Evolutionary conservation across 1,140 invertebrate species (phyloP).

Genomic region (Brachionus asplanchnoidis): DNA sequence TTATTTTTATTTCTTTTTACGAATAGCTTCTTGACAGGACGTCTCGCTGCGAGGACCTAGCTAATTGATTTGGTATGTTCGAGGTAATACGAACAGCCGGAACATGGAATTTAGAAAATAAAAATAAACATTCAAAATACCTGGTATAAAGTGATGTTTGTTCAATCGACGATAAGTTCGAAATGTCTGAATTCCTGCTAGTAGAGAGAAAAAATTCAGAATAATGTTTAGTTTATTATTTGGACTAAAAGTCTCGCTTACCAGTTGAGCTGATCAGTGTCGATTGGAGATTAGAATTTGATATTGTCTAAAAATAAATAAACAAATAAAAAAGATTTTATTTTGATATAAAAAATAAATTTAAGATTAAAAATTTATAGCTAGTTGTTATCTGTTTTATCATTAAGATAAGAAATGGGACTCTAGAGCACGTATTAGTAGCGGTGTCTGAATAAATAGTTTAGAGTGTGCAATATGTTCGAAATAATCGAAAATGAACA

Average conservation of each 20-base stretch:
- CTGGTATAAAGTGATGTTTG: conserved; percentile 8
- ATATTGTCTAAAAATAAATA: neutral
- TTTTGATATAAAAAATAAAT: neutral
- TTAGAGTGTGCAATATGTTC: neutral
- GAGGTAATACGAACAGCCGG: neutral
- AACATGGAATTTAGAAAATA: neutral
- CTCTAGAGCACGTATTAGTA: neutral
- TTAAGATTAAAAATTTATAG: neutral
- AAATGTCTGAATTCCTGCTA: conserved; percentile 23
- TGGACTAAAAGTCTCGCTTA: neutral
- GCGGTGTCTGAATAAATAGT: neutral
- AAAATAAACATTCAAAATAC: conserved; percentile 5
- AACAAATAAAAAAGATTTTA: neutral
- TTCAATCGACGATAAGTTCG: conserved; percentile 12
- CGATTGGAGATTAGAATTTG: neutral
- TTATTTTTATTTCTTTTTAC: neutral
- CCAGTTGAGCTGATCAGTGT: neutral
- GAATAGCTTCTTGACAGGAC: neutral
- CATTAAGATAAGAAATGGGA: neutral
- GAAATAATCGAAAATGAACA: conserved; percentile 3
- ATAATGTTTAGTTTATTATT: neutral
- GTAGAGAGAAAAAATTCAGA: neutral
- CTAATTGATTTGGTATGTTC: conserved; percentile 28
- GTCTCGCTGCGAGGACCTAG: neutral
- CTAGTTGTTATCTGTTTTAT: neutral